Percentiles rank a stretch among this genome's conserved stretches.
These are phyloP conservation scores for Mobula birostris DNA, from an alignment of 2,113 vertebrate species.

Conservation along the genomic window DNA sequence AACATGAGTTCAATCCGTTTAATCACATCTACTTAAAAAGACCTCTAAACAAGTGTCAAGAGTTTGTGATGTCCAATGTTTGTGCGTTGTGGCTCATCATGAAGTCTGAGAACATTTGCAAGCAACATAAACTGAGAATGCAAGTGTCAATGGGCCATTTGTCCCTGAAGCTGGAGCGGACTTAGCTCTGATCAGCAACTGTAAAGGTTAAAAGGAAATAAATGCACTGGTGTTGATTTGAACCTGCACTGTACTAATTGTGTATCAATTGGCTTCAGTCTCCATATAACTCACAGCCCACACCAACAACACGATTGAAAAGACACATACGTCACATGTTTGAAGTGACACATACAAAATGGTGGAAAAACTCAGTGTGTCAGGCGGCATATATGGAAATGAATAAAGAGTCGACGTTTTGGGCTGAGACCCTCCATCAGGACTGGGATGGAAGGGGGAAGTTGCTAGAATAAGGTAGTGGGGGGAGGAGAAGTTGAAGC, in stretches of 20 bases:
- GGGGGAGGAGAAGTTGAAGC: too few relatives aligned
- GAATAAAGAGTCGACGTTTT: too few relatives aligned
- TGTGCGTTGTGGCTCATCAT: neutral
- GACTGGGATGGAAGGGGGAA: too few relatives aligned
- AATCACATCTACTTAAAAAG: constrained; percentile 12
- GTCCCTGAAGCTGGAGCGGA: neutral
- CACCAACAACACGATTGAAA: neutral
- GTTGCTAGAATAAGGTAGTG: too few relatives aligned
- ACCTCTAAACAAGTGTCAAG: neutral
- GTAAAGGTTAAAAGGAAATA: neutral
- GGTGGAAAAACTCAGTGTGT: too few relatives aligned
- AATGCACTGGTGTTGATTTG: neutral
- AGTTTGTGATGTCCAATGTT: constrained; percentile 1
- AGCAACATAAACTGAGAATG: neutral
- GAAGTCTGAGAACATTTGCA: constrained; percentile 17
- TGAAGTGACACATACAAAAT: too few relatives aligned
- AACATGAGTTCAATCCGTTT: constrained; percentile 14
- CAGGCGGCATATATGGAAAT: too few relatives aligned
- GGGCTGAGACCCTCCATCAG: too few relatives aligned
- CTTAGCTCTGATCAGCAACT: neutral
- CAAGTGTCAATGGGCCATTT: neutral
- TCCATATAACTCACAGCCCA: neutral
- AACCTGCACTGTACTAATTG: neutral
- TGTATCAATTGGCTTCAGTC: neutral
- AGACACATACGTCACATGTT: too few relatives aligned